A percentile compares a stretch with the other conserved stretches of the same genome.
Evolutionary conservation across 2,113 vertebrate species (phyloP).

Genomic region (Hipposideros armiger): DNA sequence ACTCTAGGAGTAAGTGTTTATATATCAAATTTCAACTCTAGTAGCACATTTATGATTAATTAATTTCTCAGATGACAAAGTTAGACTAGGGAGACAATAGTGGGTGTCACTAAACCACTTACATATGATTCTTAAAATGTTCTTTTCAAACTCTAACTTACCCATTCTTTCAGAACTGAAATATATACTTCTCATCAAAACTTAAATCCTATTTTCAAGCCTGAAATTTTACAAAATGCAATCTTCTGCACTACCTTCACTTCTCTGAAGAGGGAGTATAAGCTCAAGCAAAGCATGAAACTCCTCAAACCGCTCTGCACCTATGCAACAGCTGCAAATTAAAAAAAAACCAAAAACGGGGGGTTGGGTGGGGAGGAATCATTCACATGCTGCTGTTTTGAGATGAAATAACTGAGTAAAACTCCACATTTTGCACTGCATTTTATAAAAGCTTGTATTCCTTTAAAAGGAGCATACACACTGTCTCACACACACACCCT

Average conservation of each 20-base stretch:
- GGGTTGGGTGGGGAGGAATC: background rate
- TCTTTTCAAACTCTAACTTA: background rate
- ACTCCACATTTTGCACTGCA: background rate
- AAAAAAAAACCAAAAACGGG: background rate
- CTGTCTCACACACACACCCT: background rate
- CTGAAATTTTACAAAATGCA: background rate
- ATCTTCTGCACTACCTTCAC: conserved; percentile 84
- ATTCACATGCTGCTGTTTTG: background rate
- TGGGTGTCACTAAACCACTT: background rate
- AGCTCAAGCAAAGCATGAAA: conserved; percentile 81
- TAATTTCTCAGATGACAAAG: conserved; percentile 42
- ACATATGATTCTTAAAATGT: background rate
- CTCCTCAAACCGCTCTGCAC: background rate
- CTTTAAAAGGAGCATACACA: background rate
- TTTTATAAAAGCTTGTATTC: conserved; percentile 37
- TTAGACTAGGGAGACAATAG: background rate
- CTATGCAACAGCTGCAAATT: background rate
- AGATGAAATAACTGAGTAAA: conserved; percentile 59
- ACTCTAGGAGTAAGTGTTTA: background rate
- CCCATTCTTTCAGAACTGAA: fast-evolving
- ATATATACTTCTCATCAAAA: background rate
- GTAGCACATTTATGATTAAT: background rate
- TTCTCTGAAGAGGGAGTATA: conserved; percentile 88
- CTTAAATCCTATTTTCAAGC: background rate
- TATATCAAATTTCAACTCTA: background rate